phyloP scores from a whole-genome alignment of 2,888 invertebrate species.

The Adelognathus sp. region DNA sequence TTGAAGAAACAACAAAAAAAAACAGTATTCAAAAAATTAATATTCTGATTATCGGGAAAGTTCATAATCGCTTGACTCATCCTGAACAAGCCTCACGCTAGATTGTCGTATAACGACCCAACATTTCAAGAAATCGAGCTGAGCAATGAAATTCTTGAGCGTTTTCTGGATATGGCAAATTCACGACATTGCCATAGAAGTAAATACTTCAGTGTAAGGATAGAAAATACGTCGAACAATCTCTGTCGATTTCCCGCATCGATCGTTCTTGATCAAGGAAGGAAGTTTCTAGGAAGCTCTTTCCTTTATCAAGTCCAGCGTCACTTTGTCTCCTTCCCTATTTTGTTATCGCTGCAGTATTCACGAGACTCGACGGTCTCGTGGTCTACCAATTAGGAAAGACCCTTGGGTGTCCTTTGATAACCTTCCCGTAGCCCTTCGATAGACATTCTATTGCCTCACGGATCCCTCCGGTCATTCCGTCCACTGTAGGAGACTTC shows the following conservation, averaged over 20 bases:
- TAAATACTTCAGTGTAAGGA: background rate
- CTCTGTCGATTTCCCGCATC: background rate
- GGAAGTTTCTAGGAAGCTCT: background rate
- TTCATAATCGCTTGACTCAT: too few relatives aligned
- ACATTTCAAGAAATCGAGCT: too few relatives aligned
- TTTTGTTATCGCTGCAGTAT: background rate
- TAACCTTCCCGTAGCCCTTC: background rate
- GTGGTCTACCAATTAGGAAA: background rate
- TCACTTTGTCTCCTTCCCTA: background rate
- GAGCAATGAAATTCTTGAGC: too few relatives aligned
- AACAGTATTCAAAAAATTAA: background rate
- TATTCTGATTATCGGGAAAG: too few relatives aligned
- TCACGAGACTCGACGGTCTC: background rate
- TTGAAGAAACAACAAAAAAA: background rate
- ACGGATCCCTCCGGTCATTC: background rate
- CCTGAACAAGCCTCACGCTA: too few relatives aligned
- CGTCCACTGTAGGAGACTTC: background rate
- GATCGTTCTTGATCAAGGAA: background rate
- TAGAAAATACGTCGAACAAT: background rate
- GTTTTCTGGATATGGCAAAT: background rate
- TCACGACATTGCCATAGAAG: background rate
- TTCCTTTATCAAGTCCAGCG: background rate
- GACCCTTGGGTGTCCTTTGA: background rate
- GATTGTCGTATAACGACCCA: too few relatives aligned
- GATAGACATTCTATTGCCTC: conserved; percentile 10